Evolutionary conservation across 2,113 vertebrate species (phyloP), one percentile per base, ranked within the genome.

Genomic region (Bombycilla garrulus): DNA sequence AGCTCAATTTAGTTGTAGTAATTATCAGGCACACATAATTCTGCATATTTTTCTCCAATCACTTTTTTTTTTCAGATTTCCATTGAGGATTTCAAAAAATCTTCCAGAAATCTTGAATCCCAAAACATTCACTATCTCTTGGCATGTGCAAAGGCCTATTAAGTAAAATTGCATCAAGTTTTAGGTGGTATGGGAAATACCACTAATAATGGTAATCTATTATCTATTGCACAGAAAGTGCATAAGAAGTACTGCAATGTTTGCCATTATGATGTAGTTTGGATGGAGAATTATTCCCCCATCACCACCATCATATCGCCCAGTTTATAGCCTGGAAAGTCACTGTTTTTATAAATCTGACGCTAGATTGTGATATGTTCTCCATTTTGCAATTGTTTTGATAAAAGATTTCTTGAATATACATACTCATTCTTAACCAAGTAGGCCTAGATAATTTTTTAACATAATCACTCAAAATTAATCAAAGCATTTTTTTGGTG

Each of bases 241-340:
- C 38, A 45, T 28, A 23, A 40, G 53, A 38, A 88, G 15, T 36
- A 45, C 21, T 85, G 79, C 15, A 24, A 11, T 70, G 3, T 91
- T 73, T 79, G 17, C 19, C 10, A 17, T 40, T 62, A 31, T 54
- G 65, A 31, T 28, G 12, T 48, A 58, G 11, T 66, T 90, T 73
- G 16, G 10, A 51, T 48, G 5, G 45, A 69, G 21, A 73, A 56
- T 73, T 23, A 13, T 15, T 36, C 5, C 15, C 18, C 33, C n/a
- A 60, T 17, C 3, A 3, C 13, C 1, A 15, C 15, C 11, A 23
- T 5, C 23, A 23, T 5, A 19, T 9, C 1, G 3, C 4, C 3
- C 19, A 40, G 18, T 66, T 57, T 22, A 38, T n/a, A 42, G 13
- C 13, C 26, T 48, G 15, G 45, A 64, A 88, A 53, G 11, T 54